Conservation (phyloP, 2,888 invertebrate genomes). For the Cephalotes varians region DNA sequence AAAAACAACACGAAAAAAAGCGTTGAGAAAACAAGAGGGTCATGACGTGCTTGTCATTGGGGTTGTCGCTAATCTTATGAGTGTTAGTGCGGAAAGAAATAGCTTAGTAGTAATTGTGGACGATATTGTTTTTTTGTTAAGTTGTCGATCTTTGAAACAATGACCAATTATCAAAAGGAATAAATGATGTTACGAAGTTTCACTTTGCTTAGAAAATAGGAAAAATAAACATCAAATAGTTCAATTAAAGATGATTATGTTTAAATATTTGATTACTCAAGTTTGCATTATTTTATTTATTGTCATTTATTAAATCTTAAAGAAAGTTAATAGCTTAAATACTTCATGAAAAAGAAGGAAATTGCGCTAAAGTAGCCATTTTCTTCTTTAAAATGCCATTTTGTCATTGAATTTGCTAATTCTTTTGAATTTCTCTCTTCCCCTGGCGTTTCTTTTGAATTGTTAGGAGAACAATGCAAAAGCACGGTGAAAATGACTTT, state of each 20-base stretch:
- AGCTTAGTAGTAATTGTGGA: neutral
- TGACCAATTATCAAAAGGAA: neutral
- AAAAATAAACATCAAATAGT: neutral
- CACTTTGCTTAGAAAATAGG: neutral
- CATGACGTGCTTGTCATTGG: neutral
- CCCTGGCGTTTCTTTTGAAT: neutral
- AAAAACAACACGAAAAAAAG: slow-evolving; percentile 64
- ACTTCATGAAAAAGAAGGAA: neutral
- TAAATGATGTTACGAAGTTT: neutral
- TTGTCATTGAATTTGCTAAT: neutral
- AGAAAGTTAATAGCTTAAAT: neutral
- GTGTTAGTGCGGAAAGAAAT: neutral
- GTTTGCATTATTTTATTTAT: neutral
- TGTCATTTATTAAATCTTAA: neutral
- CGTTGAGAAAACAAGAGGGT: slow-evolving; percentile 63
- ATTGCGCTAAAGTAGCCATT: neutral
- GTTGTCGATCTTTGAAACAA: slow-evolving; percentile 15
- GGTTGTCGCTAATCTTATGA: slow-evolving; percentile 40
- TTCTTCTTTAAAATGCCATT: neutral
- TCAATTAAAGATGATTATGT: neutral
- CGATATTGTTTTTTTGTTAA: neutral
- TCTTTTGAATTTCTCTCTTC: neutral
- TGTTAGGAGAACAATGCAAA: neutral
- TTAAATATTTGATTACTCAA: slow-evolving; percentile 2
- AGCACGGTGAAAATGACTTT: neutral